These are phyloP conservation scores for Sigmodon hispidus DNA, from an alignment of 2,113 vertebrate species.

Conservation along the genomic window DNA sequence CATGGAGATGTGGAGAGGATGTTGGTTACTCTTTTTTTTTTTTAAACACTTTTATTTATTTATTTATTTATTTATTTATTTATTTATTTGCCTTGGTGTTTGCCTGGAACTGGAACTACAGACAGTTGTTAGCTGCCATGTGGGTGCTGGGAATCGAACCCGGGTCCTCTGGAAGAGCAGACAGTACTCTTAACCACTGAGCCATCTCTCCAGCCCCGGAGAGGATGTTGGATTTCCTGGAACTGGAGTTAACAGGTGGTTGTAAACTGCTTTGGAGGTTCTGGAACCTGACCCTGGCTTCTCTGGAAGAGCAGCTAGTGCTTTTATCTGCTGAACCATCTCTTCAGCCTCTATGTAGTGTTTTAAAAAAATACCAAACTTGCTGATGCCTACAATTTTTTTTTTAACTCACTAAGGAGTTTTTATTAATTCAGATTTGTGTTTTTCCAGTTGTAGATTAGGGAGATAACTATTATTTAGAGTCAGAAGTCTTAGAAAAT, in stretches of 20 bases:
- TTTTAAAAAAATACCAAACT: neutral
- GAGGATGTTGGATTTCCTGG: neutral
- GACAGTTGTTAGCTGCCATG: no score
- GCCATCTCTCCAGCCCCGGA: no score
- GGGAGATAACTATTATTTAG: neutral
- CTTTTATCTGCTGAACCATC: neutral
- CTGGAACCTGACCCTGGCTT: neutral
- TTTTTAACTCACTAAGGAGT: neutral
- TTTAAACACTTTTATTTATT: no score
- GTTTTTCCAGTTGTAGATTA: neutral
- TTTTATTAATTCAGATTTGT: conserved; percentile 32
- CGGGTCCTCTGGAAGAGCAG: no score
- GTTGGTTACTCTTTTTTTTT: no score
- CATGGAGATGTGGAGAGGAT: neutral
- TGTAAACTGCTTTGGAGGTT: neutral
- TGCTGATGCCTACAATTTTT: neutral
- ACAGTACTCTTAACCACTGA: no score
- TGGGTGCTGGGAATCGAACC: no score
- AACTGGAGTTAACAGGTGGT: neutral
- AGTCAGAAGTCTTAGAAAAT: conserved; percentile 35
- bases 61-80: no score
- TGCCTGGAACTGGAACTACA: no score
- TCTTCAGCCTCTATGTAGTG: neutral
- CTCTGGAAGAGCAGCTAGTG: neutral
- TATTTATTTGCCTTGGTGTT: no score